These are phyloP conservation scores for Amia ocellicauda DNA, from an alignment of 2,113 vertebrate genomes.

Conservation along the genomic window DNA sequence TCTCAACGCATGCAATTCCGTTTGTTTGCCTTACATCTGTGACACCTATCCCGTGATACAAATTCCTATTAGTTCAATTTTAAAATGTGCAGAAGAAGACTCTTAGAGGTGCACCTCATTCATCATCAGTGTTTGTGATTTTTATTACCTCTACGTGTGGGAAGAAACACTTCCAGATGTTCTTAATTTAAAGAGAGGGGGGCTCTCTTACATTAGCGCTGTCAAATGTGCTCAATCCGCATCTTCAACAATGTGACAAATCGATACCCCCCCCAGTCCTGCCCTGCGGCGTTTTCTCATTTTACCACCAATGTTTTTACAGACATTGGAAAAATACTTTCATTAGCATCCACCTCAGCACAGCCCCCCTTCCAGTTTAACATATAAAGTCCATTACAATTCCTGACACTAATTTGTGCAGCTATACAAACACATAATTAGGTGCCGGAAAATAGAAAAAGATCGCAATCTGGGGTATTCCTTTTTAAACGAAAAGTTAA, in stretches of 20 bases:
- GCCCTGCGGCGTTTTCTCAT: neutral
- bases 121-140: constrained; percentile 28
- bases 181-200: constrained; percentile 40
- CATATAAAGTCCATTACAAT: too few relatives aligned
- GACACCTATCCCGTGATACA: too few relatives aligned
- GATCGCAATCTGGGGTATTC: too few relatives aligned
- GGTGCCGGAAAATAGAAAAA: too few relatives aligned
- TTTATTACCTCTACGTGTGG: constrained; percentile 24
- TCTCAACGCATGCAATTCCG: too few relatives aligned
- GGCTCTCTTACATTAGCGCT: constrained; percentile 17
- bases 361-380: too few relatives aligned
- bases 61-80: neutral
- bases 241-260: constrained; percentile 1
- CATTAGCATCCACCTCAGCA: too few relatives aligned
- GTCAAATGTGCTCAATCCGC: neutral
- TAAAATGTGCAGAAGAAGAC: constrained; percentile 16
- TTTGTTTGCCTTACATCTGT: too few relatives aligned
- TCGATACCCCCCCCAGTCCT: neutral
- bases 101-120: constrained; percentile 7
- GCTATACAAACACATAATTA: too few relatives aligned
- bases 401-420: too few relatives aligned
- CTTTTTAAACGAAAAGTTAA: too few relatives aligned
- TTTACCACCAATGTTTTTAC: neutral
- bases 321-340: neutral
- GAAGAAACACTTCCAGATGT: constrained; percentile 53